Evolutionary conservation across 2,113 vertebrate genomes (phyloP).

Genomic region (Nymphicus hollandicus): DNA sequence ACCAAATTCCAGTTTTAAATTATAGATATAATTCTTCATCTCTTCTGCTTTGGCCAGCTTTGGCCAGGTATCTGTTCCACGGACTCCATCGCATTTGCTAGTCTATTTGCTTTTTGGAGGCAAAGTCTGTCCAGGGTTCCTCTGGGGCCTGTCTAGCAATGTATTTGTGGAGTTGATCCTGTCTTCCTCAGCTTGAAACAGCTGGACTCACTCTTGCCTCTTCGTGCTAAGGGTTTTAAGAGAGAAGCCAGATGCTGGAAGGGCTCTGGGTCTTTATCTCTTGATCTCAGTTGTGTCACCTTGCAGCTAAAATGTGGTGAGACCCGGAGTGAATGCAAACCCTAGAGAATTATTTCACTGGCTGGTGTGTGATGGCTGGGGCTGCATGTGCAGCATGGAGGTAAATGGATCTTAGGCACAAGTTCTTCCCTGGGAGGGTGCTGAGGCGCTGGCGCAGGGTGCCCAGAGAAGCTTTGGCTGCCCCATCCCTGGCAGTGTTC

Average conservation of each 20-base stretch:
- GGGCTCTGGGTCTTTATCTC: neutral
- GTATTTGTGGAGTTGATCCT: neutral
- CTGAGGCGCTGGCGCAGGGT: neutral
- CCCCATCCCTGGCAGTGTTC: too few species aligned
- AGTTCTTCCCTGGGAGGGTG: neutral
- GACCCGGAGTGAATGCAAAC: accelerated
- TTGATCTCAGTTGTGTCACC: neutral
- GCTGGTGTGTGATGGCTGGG: neutral
- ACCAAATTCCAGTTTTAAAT: neutral
- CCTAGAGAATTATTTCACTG: neutral
- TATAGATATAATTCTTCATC: neutral
- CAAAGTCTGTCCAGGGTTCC: neutral
- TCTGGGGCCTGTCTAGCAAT: neutral
- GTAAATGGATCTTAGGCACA: neutral
- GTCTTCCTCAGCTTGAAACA: neutral
- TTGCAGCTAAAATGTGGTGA: neutral
- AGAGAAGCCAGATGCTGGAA: neutral
- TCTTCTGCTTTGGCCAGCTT: neutral
- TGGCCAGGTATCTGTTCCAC: neutral
- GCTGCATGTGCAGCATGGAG: accelerated
- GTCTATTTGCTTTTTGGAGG: neutral
- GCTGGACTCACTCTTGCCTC: neutral
- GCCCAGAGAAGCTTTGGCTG: neutral
- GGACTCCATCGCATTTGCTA: neutral
- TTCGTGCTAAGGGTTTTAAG: neutral